Conservation (phyloP, 2,797 vertebrate species). For the Channallabes apus region DNA sequence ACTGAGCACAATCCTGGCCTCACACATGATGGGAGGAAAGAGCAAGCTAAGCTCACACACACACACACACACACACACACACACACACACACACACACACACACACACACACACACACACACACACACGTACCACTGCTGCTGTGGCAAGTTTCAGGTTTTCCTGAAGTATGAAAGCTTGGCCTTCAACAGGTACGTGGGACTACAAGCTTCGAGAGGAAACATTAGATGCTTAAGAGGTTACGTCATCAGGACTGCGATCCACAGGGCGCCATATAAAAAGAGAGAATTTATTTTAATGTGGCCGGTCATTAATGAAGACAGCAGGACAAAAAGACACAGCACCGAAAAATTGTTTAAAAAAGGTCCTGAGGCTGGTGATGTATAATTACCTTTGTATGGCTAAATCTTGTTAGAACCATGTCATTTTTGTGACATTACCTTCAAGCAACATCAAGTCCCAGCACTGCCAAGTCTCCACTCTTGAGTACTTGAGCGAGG, state of each 20-base stretch:
- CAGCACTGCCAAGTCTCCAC: background rate
- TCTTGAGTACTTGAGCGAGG: too few species aligned
- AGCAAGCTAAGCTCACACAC: background rate
- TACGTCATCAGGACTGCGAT: background rate
- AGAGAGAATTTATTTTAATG: background rate
- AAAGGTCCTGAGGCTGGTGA: background rate
- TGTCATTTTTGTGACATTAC: background rate
- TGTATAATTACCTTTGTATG: background rate
- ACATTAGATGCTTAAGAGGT: constrained; percentile 19
- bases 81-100: background rate
- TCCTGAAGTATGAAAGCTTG: background rate
- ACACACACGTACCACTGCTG: background rate
- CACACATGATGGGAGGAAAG: constrained; percentile 7
- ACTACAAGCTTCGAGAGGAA: background rate
- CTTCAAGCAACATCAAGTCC: background rate
- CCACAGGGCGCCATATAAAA: background rate
- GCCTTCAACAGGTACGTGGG: constrained; percentile 19
- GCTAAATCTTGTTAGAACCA: background rate
- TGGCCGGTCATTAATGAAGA: background rate
- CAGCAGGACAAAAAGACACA: background rate
- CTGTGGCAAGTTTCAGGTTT: background rate
- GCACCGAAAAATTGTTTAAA: background rate
- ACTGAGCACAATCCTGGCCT: background rate
- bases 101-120: background rate
- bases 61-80: background rate